Conservation (phyloP, 2,797 vertebrate species). For the Coccyzus lansbergi region DNA sequence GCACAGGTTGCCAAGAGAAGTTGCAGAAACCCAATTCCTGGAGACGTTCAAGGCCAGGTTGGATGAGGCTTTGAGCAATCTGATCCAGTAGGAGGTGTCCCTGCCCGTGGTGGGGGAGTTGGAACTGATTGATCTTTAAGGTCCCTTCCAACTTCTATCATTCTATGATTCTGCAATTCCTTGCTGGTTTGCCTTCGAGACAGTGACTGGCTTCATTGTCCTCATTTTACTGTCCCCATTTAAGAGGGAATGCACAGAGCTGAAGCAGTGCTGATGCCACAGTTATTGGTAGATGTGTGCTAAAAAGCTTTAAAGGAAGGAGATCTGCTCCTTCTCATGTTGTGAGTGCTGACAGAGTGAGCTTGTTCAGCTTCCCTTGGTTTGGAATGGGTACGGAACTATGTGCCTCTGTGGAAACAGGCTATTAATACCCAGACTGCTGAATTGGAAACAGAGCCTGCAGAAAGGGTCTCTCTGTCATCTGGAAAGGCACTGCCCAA, state of each 20-base stretch:
- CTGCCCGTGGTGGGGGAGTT: too few relatives aligned
- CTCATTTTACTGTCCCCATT: rapidly evolving
- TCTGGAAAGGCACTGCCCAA: not conserved
- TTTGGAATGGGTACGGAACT: not conserved
- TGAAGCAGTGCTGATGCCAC: not conserved
- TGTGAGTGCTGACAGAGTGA: not conserved
- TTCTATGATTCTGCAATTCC: not conserved
- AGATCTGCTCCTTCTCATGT: not conserved
- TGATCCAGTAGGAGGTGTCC: too few relatives aligned
- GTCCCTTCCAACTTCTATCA: too few relatives aligned
- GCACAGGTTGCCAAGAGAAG: too few relatives aligned
- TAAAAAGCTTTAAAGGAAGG: not conserved
- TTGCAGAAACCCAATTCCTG: too few relatives aligned
- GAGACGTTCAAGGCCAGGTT: too few relatives aligned
- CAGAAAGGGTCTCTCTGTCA: not conserved
- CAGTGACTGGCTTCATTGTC: rapidly evolving
- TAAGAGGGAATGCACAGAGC: not conserved
- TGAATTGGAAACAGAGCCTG: not conserved
- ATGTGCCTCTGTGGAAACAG: rapidly evolving
- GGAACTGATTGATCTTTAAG: too few relatives aligned
- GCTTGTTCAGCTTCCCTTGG: too few relatives aligned
- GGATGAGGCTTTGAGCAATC: too few relatives aligned
- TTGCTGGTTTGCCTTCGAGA: not conserved
- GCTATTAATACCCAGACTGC: not conserved
- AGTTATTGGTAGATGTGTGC: rapidly evolving